Conservation (phyloP, 2,888 invertebrate genomes). For the Plutella xylostella region DNA sequence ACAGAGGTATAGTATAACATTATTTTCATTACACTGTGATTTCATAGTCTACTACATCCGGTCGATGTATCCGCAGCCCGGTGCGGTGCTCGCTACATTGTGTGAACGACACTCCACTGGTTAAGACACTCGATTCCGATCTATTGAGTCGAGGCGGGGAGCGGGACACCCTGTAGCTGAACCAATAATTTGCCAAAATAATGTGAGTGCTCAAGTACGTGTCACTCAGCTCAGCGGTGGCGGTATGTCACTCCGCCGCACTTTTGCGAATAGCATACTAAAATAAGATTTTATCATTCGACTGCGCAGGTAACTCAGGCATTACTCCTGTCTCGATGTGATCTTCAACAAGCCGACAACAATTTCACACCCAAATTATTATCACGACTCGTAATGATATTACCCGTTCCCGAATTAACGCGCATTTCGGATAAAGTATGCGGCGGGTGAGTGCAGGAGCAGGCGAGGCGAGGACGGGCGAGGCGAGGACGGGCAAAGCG, state of each 20-base stretch:
- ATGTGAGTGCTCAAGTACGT: not conserved
- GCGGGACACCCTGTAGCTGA: not conserved
- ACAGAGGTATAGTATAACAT: no score
- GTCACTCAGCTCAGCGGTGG: not conserved
- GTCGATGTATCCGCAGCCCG: no score
- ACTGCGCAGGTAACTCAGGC: constrained; percentile 3
- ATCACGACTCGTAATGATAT: constrained; percentile 17
- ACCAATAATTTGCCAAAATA: not conserved
- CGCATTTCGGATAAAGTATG: constrained; percentile 11
- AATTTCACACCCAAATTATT: constrained; percentile 19
- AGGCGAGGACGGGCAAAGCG: constrained; percentile 21
- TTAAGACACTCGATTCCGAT: not conserved
- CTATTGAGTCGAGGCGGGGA: not conserved
- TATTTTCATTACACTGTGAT: no score
- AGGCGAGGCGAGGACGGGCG: constrained; percentile 5
- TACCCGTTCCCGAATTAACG: constrained; percentile 17
- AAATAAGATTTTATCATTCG: constrained; percentile 2
- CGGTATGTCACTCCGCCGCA: not conserved
- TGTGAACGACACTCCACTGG: not conserved
- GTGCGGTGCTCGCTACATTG: not conserved
- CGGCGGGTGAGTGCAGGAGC: not conserved
- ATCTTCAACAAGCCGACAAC: constrained; percentile 17
- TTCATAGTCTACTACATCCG: no score
- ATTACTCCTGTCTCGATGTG: constrained; percentile 5
- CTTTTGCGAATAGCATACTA: not conserved